Percentiles rank a stretch among this genome's conserved stretches.
Evolutionary conservation across 2,113 vertebrate genomes (phyloP).

Genomic region (Athene noctua): DNA sequence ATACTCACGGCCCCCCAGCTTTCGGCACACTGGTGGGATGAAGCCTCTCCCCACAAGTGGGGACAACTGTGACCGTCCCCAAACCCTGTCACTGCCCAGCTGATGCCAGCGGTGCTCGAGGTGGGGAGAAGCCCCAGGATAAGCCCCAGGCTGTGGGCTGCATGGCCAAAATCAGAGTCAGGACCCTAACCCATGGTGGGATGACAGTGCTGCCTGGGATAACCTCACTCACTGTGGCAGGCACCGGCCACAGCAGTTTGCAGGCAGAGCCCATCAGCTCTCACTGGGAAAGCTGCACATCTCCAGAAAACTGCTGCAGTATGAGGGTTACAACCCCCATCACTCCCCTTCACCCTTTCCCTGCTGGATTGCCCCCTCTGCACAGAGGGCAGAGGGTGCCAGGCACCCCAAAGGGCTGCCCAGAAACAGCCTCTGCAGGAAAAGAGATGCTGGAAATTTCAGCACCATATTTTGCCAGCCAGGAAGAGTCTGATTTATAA

Average conservation of each 20-base stretch:
- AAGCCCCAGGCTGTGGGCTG: neutral
- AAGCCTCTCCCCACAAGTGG: rapidly evolving
- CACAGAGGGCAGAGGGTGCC: neutral
- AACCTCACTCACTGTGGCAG: neutral
- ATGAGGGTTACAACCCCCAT: neutral
- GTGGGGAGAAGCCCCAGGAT: neutral
- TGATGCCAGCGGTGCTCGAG: rapidly evolving
- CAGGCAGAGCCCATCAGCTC: neutral
- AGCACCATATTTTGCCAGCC: neutral
- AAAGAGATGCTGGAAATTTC: neutral
- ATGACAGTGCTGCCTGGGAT: neutral
- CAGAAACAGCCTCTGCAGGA: neutral
- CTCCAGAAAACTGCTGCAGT: neutral
- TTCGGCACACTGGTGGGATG: rapidly evolving
- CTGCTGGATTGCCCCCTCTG: neutral
- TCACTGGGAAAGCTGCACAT: neutral
- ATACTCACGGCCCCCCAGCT: rapidly evolving
- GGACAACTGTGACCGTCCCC: neutral
- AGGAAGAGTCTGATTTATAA: neutral
- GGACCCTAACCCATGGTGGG: neutral
- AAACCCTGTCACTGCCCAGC: rapidly evolving
- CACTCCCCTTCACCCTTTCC: neutral
- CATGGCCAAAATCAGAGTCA: neutral
- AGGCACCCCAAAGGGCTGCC: neutral
- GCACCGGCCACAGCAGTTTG: rapidly evolving